Percentiles rank a stretch among this genome's conserved stretches.
Evolutionary conservation across 2,113 vertebrate species (phyloP).

Genomic region (Carassius auratus): DNA sequence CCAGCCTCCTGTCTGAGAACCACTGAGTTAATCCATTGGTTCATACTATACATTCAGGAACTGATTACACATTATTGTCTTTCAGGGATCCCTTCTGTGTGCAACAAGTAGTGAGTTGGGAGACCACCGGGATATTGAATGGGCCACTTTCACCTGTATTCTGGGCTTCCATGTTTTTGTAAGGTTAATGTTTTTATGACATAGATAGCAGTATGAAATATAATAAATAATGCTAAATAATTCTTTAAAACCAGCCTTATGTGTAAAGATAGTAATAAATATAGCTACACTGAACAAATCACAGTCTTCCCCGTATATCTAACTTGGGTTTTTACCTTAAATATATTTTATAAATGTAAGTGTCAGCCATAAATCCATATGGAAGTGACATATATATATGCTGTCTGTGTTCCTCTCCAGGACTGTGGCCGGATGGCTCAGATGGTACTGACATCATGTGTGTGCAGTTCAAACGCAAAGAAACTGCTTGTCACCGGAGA

Average conservation of each 20-base stretch:
- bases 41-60: neutral
- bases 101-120: slow-evolving; percentile 96
- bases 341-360: neutral
- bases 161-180: slow-evolving; percentile 96
- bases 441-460: slow-evolving; percentile 95
- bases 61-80: slow-evolving; percentile 14
- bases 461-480: slow-evolving; percentile 83
- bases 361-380: neutral
- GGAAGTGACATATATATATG: neutral
- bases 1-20: neutral
- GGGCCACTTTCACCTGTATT: slow-evolving; percentile 90
- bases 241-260: neutral
- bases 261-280: neutral
- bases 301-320: neutral
- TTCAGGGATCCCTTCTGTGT: slow-evolving; percentile 93
- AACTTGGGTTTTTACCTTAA: neutral
- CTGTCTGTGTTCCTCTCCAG: slow-evolving; percentile 66
- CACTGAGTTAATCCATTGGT: neutral
- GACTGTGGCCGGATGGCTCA: slow-evolving; percentile 96
- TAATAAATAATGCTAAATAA: neutral
- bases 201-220: neutral
- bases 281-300: neutral
- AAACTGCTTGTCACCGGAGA: slow-evolving; percentile 91
- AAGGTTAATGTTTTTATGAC: slow-evolving; percentile 42
- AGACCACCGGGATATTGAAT: slow-evolving; percentile 92